phyloP scores from a whole-genome alignment of 2,797 vertebrate genomes.

The Neostethus bicornis region DNA sequence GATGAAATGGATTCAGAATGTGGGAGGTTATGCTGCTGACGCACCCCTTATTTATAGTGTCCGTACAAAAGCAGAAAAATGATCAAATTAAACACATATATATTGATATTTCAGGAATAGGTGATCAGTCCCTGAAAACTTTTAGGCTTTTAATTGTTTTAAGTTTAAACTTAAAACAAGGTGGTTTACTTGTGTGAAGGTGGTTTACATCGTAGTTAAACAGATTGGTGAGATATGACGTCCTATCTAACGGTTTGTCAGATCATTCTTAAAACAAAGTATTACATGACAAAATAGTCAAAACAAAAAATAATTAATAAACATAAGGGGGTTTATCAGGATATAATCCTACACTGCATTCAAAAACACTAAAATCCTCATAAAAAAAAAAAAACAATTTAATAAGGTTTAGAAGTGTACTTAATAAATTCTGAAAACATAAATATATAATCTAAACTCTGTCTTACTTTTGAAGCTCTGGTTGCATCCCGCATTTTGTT shows the following conservation, averaged over 20 bases:
- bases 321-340: too few species aligned
- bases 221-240: too few species aligned
- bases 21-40: neutral
- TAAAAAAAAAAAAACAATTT: neutral
- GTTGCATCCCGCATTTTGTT: slow-evolving; percentile 82
- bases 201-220: too few species aligned
- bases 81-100: slow-evolving; percentile 5
- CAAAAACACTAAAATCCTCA: neutral
- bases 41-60: slow-evolving; percentile 12
- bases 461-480: slow-evolving; percentile 78
- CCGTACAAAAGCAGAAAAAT: slow-evolving; percentile 1
- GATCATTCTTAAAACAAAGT: neutral
- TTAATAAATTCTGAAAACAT: neutral
- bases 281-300: too few species aligned
- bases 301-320: too few species aligned
- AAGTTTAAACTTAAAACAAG: too few species aligned
- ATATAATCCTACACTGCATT: neutral
- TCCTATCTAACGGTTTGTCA: neutral
- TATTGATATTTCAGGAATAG: slow-evolving; percentile 19
- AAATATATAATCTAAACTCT: slow-evolving; percentile 1
- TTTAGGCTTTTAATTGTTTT: slow-evolving; percentile 7
- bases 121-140: slow-evolving; percentile 13
- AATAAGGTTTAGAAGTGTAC: neutral
- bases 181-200: too few species aligned
- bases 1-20: neutral